These are phyloP conservation scores for Motacilla tschutschensis DNA, from an alignment of 2,113 vertebrate genomes.

Conservation along the genomic window DNA sequence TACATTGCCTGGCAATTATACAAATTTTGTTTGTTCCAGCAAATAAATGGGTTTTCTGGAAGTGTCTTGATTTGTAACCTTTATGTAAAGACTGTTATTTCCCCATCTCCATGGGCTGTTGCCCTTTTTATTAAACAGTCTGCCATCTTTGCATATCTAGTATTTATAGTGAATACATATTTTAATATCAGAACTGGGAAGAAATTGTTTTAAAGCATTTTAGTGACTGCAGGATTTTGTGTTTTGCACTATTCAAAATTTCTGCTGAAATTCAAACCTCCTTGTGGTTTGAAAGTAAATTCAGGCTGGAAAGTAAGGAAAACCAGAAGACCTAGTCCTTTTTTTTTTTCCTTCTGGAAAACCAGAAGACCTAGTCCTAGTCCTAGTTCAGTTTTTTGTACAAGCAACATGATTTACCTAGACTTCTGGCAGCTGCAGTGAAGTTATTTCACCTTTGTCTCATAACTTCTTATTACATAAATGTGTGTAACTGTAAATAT, in stretches of 20 bases:
- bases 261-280: neutral
- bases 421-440: neutral
- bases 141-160: neutral
- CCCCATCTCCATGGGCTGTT: neutral
- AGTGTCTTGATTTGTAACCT: neutral
- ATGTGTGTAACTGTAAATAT: neutral
- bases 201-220: neutral
- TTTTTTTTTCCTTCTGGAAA: neutral
- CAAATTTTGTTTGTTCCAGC: neutral
- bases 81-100: neutral
- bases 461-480: neutral
- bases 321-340: neutral
- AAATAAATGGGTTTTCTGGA: neutral
- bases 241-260: neutral
- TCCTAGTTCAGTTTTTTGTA: neutral
- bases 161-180: neutral
- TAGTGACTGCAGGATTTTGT: neutral
- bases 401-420: neutral
- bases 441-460: neutral
- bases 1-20: neutral
- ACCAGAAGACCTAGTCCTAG: neutral
- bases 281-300: neutral
- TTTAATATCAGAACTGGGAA: neutral
- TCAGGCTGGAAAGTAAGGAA: neutral
- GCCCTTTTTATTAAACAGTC: neutral